Evolutionary conservation across 2,888 invertebrate species (phyloP).

Genomic region (Hymenopus coronatus): DNA sequence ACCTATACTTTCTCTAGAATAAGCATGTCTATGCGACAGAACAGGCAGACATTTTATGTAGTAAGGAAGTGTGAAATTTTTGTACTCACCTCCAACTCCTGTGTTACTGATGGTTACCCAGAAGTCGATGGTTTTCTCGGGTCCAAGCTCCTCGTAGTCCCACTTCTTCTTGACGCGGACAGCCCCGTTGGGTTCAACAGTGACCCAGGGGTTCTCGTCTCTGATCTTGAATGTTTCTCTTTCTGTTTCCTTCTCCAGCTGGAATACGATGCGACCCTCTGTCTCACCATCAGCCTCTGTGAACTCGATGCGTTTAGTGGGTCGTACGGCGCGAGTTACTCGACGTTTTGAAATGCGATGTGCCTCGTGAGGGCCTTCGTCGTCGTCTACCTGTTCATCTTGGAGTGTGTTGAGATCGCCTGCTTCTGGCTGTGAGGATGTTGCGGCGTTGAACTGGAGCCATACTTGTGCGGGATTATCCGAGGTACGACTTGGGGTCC

Average conservation of each 20-base stretch:
- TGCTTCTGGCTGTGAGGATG: conserved; percentile 41
- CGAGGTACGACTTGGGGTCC: conserved; percentile 69
- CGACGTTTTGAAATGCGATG: conserved; percentile 67
- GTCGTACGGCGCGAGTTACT: conserved; percentile 86
- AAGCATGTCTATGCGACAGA: too few species aligned
- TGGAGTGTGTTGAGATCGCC: conserved; percentile 41
- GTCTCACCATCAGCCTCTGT: conserved; percentile 87
- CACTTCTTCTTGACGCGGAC: conserved; percentile 94
- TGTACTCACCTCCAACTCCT: conserved; percentile 72
- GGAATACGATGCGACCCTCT: conserved; percentile 84
- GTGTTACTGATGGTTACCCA: conserved; percentile 93
- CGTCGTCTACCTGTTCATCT: conserved; percentile 49
- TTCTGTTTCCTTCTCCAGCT: conserved; percentile 87
- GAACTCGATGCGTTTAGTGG: conserved; percentile 90
- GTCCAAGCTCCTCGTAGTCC: conserved; percentile 93
- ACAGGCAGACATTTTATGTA: too few species aligned
- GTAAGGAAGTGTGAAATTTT: too few species aligned
- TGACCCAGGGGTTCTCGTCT: conserved; percentile 92
- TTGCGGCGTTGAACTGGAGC: conserved; percentile 61
- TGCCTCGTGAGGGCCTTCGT: conserved; percentile 32
- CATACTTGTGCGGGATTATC: conserved; percentile 71
- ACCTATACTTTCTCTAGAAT: too few species aligned
- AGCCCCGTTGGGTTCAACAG: conserved; percentile 86
- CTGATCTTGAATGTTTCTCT: conserved; percentile 90
- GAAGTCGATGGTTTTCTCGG: conserved; percentile 93